Conservation (phyloP, 2,797 vertebrate genomes). For the Luscinia luscinia region DNA sequence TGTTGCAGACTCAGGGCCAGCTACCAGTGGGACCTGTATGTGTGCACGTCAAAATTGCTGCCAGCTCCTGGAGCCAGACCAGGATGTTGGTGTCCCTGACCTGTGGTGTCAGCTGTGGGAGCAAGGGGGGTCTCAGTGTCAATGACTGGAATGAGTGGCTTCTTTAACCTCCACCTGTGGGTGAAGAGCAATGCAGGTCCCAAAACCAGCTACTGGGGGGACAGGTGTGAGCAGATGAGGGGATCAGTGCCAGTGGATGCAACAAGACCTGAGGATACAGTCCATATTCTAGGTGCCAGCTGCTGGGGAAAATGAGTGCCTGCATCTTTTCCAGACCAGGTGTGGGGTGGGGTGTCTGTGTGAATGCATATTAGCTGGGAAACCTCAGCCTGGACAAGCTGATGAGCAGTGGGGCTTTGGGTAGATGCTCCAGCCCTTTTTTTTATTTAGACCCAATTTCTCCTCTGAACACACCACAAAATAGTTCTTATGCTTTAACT, state of each 20-base stretch:
- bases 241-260: neutral
- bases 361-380: neutral
- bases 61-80: neutral
- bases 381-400: neutral
- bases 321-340: neutral
- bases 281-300: fast-evolving
- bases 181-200: neutral
- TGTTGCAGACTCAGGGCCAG: neutral
- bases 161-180: neutral
- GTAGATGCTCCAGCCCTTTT: neutral
- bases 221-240: neutral
- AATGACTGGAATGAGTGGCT: neutral
- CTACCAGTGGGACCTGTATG: neutral
- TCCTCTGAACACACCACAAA: neutral
- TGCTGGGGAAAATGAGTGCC: neutral
- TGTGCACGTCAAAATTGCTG: neutral
- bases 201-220: neutral
- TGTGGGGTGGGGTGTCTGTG: fast-evolving
- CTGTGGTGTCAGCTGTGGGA: neutral
- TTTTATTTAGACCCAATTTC: neutral
- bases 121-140: neutral
- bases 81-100: neutral
- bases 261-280: neutral
- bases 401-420: neutral
- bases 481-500: neutral